Percentiles rank a stretch among this genome's conserved stretches.
These are phyloP conservation scores for Caenorhabditis doughertyi DNA, from an alignment of 2,888 invertebrate genomes.

Conservation along the genomic window DNA sequence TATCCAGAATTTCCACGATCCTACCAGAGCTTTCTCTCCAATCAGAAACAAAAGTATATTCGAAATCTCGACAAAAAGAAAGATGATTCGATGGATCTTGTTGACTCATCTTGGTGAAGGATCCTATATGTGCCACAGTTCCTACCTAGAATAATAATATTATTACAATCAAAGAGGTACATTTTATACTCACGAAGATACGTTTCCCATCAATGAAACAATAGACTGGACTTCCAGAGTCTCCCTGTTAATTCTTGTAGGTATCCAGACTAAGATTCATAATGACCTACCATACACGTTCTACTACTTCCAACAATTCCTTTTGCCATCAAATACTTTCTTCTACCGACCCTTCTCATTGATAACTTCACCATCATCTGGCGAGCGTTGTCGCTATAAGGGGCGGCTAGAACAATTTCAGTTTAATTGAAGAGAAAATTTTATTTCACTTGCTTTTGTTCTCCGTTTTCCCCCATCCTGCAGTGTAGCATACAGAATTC, in stretches of 20 bases:
- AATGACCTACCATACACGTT: conserved; percentile 41
- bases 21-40: conserved; percentile 48
- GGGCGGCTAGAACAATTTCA: conserved; percentile 6
- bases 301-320: conserved; percentile 39
- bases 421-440: neutral
- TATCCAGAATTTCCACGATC: conserved; percentile 44
- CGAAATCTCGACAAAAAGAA: conserved; percentile 52
- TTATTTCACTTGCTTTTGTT: conserved; percentile 4
- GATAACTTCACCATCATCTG: conserved; percentile 55
- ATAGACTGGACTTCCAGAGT: conserved; percentile 63
- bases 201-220: conserved; percentile 49
- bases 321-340: conserved; percentile 37
- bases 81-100: conserved; percentile 28
- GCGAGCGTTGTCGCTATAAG: conserved; percentile 13
- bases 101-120: conserved; percentile 37
- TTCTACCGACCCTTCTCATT: conserved; percentile 17
- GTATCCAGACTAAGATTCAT: neutral
- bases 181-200: conserved; percentile 1
- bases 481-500: conserved; percentile 43
- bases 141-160: conserved; percentile 23
- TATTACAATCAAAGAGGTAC: no score
- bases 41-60: conserved; percentile 48
- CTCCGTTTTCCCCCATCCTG: conserved; percentile 57
- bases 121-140: conserved; percentile 50
- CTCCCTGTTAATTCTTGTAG: conserved; percentile 56